Base-by-base conservation (phyloP, 2,113 vertebrate species). In the Synchiropus splendidus region DNA sequence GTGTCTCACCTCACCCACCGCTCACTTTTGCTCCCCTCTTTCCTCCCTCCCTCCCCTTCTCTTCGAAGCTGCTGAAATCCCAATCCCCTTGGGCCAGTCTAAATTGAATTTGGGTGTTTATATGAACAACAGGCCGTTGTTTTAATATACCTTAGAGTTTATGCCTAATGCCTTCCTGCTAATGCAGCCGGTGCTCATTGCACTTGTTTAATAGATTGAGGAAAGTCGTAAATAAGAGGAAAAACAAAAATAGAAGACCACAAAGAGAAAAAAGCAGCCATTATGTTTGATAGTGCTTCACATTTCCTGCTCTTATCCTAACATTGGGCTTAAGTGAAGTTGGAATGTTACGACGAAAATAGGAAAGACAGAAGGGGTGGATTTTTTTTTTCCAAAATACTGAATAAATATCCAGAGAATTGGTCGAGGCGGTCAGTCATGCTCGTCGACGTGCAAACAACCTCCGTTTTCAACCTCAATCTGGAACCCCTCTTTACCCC, bases 121-220 rank as follows among this genome's bases (percentile, higher is more conserved):
- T 76, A 89, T 88, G 86, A 90, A 92, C 86, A 89, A 90, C 80
- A 78, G 85, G 61, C 67, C 67, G 79, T 75, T 75, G 77, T 75
- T 84, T 84, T 90, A 90, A 92, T 89, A 86, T 90, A 90, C 79
- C 90, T 88, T 80, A 86, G 75, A 82, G 73, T 86, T 86, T 76
- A 75, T 89, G 86, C 70, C 64, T 83, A 86, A 86, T 80, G 83
- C 55, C 53, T 67, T 74, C 70, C 53, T 41, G 64, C 73, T 83
- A 82, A 86, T 55, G 70, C 70, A 58, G 36, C 50, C 67, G 67
- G 43, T 71, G 70, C 79, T 70, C 43, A 78, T 83, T 58, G 67
- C 64, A 30, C 58, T 77, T 56, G 42, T 65, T 84, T 66, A 63
- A 64, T 48, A 77, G 85, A 74, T 83, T 80, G 60, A 61, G 54